phyloP scores from a whole-genome alignment of 1,140 invertebrate species.

The Teleogryllus occipitalis region DNA sequence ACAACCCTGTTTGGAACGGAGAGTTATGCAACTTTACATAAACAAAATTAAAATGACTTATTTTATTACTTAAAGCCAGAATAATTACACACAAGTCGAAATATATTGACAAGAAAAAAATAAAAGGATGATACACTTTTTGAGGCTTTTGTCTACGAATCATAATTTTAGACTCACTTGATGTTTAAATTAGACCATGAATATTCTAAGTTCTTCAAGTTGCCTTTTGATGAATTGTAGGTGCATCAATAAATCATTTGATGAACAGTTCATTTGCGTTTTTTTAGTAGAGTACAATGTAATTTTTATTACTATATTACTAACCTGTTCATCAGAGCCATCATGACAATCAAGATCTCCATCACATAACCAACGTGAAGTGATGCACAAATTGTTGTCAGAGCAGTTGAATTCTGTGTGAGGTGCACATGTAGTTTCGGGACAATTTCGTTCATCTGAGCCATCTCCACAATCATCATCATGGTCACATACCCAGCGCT shows the following conservation, averaged over 20 bases:
- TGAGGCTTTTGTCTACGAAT: too few relatives aligned
- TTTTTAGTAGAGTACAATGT: too few relatives aligned
- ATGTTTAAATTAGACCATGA: too few relatives aligned
- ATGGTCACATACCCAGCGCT: slow-evolving; percentile 78
- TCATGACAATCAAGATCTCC: slow-evolving; percentile 76
- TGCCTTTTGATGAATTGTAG: too few relatives aligned
- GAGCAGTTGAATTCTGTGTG: slow-evolving; percentile 60
- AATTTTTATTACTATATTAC: background rate
- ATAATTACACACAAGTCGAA: too few relatives aligned
- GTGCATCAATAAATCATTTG: too few relatives aligned
- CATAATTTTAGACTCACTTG: too few relatives aligned
- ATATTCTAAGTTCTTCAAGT: too few relatives aligned
- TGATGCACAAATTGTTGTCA: slow-evolving; percentile 55
- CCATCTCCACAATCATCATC: slow-evolving; percentile 80
- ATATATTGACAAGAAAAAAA: too few relatives aligned
- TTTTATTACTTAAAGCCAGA: background rate
- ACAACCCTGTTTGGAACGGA: slow-evolving; percentile 40
- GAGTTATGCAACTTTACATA: background rate
- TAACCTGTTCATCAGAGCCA: slow-evolving; percentile 62
- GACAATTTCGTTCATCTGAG: slow-evolving; percentile 71
- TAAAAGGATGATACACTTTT: too few relatives aligned
- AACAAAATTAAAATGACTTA: background rate
- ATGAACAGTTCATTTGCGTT: too few relatives aligned
- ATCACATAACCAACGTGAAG: slow-evolving; percentile 72
- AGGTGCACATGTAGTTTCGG: slow-evolving; percentile 53